These are phyloP conservation scores for Phataginus tetradactyla DNA, from an alignment of 2,797 vertebrate genomes.

Conservation along the genomic window DNA sequence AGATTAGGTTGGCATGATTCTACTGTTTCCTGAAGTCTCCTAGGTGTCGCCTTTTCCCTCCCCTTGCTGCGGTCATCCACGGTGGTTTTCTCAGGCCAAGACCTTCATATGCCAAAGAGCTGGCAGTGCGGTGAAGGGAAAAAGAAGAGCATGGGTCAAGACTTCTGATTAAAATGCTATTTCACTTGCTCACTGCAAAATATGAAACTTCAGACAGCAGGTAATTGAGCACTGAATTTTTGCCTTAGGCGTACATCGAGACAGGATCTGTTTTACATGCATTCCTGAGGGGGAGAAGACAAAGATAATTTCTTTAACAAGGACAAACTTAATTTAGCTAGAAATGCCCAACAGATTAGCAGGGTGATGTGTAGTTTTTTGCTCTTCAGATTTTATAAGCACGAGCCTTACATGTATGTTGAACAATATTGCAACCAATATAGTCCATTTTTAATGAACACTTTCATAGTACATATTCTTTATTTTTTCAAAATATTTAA, in stretches of 20 bases:
- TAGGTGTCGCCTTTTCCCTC: slow-evolving; percentile 87
- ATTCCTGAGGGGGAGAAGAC: slow-evolving; percentile 81
- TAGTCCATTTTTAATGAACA: background rate
- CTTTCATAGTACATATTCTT: background rate
- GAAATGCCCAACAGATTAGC: slow-evolving; percentile 83
- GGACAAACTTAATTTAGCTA: slow-evolving; percentile 84
- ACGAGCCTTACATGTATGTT: slow-evolving; percentile 51
- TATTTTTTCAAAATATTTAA: background rate
- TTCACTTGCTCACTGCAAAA: slow-evolving; percentile 81
- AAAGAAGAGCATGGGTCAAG: slow-evolving; percentile 81
- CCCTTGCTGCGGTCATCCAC: slow-evolving; percentile 82
- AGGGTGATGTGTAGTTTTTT: slow-evolving; percentile 77
- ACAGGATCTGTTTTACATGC: slow-evolving; percentile 86
- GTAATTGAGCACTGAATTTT: slow-evolving; percentile 84
- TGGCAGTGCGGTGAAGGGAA: slow-evolving; percentile 67
- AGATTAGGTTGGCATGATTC: slow-evolving; percentile 90
- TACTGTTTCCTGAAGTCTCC: slow-evolving; percentile 88
- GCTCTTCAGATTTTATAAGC: slow-evolving; percentile 63
- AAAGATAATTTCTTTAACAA: slow-evolving; percentile 87
- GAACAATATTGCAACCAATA: background rate
- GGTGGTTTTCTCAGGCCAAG: slow-evolving; percentile 85
- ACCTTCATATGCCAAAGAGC: slow-evolving; percentile 80
- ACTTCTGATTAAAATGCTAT: slow-evolving; percentile 82
- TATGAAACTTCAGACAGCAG: slow-evolving; percentile 79
- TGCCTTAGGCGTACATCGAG: slow-evolving; percentile 73